phyloP scores from a whole-genome alignment of 2,113 vertebrate species.

The Eurypyga helias region DNA sequence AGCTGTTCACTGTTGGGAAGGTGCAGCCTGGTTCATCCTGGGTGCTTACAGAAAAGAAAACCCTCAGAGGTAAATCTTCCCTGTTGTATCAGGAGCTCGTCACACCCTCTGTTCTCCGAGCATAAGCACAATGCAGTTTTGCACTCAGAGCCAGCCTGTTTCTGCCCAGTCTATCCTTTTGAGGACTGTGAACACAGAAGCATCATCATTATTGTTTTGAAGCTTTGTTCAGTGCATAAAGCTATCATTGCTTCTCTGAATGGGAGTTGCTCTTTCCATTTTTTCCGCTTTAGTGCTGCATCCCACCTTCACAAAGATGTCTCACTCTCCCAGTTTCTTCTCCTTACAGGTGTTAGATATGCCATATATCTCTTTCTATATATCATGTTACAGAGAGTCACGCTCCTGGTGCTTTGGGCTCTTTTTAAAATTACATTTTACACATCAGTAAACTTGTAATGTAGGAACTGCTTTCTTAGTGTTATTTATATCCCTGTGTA shows the following conservation, averaged over 20 bases:
- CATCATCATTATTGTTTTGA: background rate
- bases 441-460: slow-evolving; percentile 85
- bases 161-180: background rate
- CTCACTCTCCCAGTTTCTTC: slow-evolving; percentile 24
- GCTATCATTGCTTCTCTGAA: background rate
- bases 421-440: slow-evolving; percentile 84
- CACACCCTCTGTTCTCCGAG: background rate
- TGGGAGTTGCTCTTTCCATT: background rate
- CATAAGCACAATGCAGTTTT: background rate
- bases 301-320: slow-evolving; percentile 47
- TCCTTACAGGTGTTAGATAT: slow-evolving; percentile 33
- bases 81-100: background rate
- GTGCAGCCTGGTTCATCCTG: background rate
- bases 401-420: slow-evolving; percentile 59
- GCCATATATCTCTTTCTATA: slow-evolving; percentile 17
- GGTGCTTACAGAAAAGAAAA: background rate
- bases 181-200: background rate
- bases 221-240: background rate
- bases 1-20: background rate
- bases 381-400: slow-evolving; percentile 38
- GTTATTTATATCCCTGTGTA: slow-evolving; percentile 80
- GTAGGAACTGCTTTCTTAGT: slow-evolving; percentile 78
- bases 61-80: background rate
- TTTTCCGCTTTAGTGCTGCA: background rate
- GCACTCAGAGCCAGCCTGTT: background rate